Percentiles rank a stretch among this genome's conserved stretches.
Conservation (phyloP, 2,888 invertebrate species). For the Amphipyra tragopoginis region DNA sequence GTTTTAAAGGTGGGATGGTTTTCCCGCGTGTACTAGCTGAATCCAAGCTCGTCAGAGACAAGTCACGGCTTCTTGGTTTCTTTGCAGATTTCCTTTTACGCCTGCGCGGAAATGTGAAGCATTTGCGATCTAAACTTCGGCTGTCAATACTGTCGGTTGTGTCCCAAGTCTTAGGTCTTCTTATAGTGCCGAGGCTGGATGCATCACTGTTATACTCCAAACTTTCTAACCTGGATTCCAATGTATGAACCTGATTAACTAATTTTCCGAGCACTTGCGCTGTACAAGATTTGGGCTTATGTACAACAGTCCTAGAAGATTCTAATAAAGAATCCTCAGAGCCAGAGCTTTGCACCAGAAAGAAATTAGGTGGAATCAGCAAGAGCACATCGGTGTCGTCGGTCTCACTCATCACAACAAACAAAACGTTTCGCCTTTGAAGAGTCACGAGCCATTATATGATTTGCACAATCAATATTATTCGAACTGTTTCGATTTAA, state of each 20-base stretch:
- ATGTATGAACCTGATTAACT: slow-evolving; percentile 91
- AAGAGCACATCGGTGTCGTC: slow-evolving; percentile 96
- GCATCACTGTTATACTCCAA: slow-evolving; percentile 79
- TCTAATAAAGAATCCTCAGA: slow-evolving; percentile 86
- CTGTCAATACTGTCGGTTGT: slow-evolving; percentile 77
- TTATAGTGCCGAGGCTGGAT: slow-evolving; percentile 67
- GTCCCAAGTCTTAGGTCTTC: slow-evolving; percentile 69
- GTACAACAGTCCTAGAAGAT: slow-evolving; percentile 85
- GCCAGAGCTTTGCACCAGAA: slow-evolving; percentile 90
- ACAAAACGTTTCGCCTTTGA: slow-evolving; percentile 40
- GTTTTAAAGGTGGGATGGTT: slow-evolving; percentile 67
- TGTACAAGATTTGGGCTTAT: slow-evolving; percentile 83
- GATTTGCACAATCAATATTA: slow-evolving; percentile 9
- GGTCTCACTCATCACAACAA: slow-evolving; percentile 87
- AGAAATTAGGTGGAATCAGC: slow-evolving; percentile 94
- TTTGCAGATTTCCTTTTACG: slow-evolving; percentile 73
- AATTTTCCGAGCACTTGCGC: slow-evolving; percentile 88
- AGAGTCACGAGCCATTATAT: slow-evolving; percentile 76
- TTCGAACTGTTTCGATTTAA: background rate
- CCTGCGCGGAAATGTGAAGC: slow-evolving; percentile 82
- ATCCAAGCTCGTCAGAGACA: slow-evolving; percentile 77
- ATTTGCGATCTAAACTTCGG: slow-evolving; percentile 77
- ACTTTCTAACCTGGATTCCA: slow-evolving; percentile 88
- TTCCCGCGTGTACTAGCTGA: slow-evolving; percentile 61
- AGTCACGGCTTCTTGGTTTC: slow-evolving; percentile 67